Evolutionary conservation across 2,113 vertebrate genomes (phyloP).

Genomic region (Pterocles burchelli): DNA sequence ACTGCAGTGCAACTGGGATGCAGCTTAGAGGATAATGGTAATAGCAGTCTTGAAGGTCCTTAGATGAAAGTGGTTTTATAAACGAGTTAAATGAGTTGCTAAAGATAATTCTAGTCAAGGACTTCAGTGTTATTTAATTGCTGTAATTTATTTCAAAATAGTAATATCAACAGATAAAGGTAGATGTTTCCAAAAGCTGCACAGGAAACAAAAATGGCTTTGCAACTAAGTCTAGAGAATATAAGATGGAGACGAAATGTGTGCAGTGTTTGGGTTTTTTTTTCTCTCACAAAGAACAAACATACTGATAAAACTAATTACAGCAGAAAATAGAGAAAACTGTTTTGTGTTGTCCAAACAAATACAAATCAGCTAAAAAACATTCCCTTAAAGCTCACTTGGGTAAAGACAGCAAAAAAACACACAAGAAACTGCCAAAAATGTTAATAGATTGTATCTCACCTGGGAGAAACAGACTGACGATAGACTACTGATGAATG

Average conservation of each 20-base stretch:
- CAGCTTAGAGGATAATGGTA: conserved; percentile 5
- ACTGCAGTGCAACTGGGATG: neutral
- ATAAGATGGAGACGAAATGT: neutral
- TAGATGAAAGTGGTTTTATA: neutral
- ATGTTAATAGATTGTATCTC: conserved; percentile 48
- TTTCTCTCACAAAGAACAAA: neutral
- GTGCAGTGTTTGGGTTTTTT: neutral
- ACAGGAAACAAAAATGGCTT: neutral
- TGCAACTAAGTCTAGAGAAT: neutral
- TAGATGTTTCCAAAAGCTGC: neutral
- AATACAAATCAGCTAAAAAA: neutral
- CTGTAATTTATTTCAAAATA: neutral
- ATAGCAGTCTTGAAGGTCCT: neutral
- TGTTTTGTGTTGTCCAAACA: conserved; percentile 1
- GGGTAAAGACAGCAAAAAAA: neutral
- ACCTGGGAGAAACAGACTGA: neutral
- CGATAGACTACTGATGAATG: neutral
- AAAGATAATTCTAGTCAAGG: conserved; percentile 9
- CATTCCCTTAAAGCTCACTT: conserved; percentile 13
- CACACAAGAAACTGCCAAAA: neutral
- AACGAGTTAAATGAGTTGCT: conserved; percentile 18
- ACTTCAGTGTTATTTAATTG: neutral
- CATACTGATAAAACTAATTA: conserved; percentile 34
- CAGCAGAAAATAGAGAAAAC: neutral
- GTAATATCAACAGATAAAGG: neutral